These are phyloP conservation scores for Podocnemis expansa DNA, from an alignment of 2,113 vertebrate genomes.

Conservation along the genomic window DNA sequence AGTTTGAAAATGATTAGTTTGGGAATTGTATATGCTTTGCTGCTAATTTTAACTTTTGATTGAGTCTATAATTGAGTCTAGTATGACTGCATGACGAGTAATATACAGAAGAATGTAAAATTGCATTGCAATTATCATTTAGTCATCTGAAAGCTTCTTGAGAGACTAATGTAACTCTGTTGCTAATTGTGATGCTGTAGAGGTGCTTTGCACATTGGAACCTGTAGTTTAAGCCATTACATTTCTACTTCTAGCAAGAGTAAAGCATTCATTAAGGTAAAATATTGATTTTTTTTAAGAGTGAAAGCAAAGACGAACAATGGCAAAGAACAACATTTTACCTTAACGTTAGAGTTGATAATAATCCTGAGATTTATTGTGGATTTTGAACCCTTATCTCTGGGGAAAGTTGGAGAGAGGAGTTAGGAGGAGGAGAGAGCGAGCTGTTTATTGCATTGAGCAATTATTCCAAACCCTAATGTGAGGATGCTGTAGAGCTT, in stretches of 20 bases:
- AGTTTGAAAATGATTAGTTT: background rate
- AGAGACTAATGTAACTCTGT: background rate
- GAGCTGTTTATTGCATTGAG: background rate
- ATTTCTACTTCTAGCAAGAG: background rate
- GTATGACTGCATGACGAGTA: constrained; percentile 31
- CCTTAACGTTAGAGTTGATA: background rate
- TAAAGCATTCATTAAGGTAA: background rate
- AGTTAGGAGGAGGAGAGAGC: background rate
- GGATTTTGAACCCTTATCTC: background rate
- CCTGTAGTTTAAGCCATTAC: background rate
- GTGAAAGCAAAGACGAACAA: background rate
- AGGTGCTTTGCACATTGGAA: background rate
- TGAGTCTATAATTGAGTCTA: constrained; percentile 11
- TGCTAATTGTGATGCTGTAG: background rate
- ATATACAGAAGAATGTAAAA: background rate
- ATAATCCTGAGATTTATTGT: background rate
- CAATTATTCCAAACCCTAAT: background rate
- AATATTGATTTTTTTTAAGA: background rate
- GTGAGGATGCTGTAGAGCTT: background rate
- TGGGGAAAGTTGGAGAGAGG: background rate
- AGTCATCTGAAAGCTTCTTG: constrained; percentile 2
- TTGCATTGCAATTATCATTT: constrained; percentile 4
- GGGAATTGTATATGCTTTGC: background rate
- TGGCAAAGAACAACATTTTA: background rate
- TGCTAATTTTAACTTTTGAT: constrained; percentile 10